phyloP scores from a whole-genome alignment of 2,113 vertebrate species.

The Perognathus longimembris region DNA sequence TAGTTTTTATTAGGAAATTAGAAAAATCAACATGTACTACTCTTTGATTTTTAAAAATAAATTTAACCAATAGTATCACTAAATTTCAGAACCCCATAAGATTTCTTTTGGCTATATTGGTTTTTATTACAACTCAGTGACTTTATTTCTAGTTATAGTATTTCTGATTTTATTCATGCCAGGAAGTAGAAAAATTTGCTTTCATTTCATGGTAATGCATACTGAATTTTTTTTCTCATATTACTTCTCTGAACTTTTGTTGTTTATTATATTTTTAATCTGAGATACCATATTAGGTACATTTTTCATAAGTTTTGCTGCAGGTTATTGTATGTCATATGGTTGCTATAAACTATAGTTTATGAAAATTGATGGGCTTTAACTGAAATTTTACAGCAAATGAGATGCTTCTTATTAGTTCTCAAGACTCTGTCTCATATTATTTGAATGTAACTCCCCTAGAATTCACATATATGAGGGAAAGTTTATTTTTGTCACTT shows the following conservation, averaged over 20 bases:
- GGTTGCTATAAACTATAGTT: conserved; percentile 18
- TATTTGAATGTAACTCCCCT: neutral
- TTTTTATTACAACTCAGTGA: conserved; percentile 47
- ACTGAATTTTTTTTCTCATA: conserved; percentile 32
- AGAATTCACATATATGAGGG: neutral
- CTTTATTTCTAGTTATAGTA: conserved; percentile 35
- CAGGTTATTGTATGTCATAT: conserved; percentile 25
- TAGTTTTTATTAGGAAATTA: conserved; percentile 42
- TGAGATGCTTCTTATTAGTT: neutral
- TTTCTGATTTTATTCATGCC: conserved; percentile 58
- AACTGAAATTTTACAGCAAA: conserved; percentile 34
- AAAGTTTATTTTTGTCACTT: conserved; percentile 40
- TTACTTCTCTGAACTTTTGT: neutral
- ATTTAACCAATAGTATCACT: neutral
- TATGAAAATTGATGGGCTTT: conserved; percentile 23
- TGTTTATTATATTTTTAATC: conserved; percentile 40
- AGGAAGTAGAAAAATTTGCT: conserved; percentile 30
- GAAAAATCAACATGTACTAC: neutral
- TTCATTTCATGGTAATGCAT: conserved; percentile 54
- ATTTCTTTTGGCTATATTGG: neutral
- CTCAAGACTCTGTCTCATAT: conserved; percentile 23
- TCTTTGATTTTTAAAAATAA: conserved; percentile 23
- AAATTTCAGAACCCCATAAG: neutral
- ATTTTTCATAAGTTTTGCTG: conserved; percentile 48
- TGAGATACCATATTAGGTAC: conserved; percentile 14